Evolutionary conservation across 2,888 invertebrate genomes (phyloP).

Genomic region (Heliconius hortense): DNA sequence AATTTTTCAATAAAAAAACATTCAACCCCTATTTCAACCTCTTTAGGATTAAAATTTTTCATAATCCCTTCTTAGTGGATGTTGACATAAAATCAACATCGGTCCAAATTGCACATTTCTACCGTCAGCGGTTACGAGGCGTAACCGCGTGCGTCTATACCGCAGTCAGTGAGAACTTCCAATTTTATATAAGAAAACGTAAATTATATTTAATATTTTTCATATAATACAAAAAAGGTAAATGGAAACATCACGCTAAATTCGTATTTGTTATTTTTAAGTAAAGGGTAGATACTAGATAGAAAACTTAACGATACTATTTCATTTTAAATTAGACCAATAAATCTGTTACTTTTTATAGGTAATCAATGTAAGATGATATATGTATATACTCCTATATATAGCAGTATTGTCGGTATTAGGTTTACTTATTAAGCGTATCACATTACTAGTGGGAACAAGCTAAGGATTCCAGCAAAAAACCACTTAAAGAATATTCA

Average conservation of each 20-base stretch:
- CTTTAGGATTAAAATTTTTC: too few relatives aligned
- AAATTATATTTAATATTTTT: neutral
- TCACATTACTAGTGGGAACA: constrained; percentile 55
- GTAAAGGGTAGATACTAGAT: too few relatives aligned
- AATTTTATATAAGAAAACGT: neutral
- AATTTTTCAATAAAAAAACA: too few relatives aligned
- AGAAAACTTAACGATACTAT: neutral
- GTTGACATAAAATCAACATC: neutral
- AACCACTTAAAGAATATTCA: constrained; percentile 53
- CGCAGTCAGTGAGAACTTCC: too few relatives aligned
- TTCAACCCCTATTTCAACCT: too few relatives aligned
- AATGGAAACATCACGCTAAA: neutral
- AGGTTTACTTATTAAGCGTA: neutral
- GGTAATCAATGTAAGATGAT: neutral
- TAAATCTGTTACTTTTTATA: neutral
- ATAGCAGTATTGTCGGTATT: neutral
- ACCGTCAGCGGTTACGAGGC: too few relatives aligned
- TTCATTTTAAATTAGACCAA: neutral
- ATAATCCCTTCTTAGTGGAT: too few relatives aligned
- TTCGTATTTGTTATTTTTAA: neutral
- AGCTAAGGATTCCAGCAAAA: constrained; percentile 49
- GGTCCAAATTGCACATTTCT: too few relatives aligned
- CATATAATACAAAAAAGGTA: neutral
- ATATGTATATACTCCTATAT: too few relatives aligned
- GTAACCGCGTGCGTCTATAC: too few relatives aligned